Base-by-base conservation (phyloP, 2,797 vertebrate species). In the Anguilla marmorata region DNA sequence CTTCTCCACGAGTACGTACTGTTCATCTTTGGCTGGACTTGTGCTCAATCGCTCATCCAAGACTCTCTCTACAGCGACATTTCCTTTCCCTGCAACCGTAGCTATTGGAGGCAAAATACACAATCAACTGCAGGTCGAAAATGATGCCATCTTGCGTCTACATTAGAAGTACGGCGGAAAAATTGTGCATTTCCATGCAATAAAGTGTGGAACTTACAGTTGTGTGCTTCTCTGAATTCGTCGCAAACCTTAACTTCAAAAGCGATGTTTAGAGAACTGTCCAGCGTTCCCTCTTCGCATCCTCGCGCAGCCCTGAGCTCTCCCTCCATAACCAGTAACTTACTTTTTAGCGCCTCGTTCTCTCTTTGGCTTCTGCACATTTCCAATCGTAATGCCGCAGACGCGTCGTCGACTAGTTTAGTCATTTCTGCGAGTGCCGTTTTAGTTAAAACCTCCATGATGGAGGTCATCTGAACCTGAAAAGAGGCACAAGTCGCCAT, bases 231-330 rank as follows among this genome's bases (percentile, higher is more conserved):
- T 12, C 0, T 74, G n/a, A 27, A 27, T 30, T 74, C 69, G 30
- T 74, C 27, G 69, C 69, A 74, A 74, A 27, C n/a, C 24, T 74
- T n/a, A 74, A 74, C 24, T 74, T 74, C 69, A 27, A 74, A 74
- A 74, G 27, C 21, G 69, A 74, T 74, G 69, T 30, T 74, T 74
- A 30, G 19, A 33, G 69, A 74, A 33, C 1, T 74, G 4, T 74
- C 3, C 14, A 0, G n/a, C 2, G 69, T 0, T 74, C 69, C 69
- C 11, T 8, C 30, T 24, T 5, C 9, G 69, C 30, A 33, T 27
- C 27, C n/a, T 11, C 69, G 69, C 27, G 27, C 27, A 74, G 69
- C 9, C 9, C 4, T 3, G 24, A 48, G 37, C 45, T 63, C 30
- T 9, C 5, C 66, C 60, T 45, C 72, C 74, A 80, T 12, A 0